Base-by-base conservation (phyloP, 2,888 invertebrate species). In the Papilio gigon region DNA sequence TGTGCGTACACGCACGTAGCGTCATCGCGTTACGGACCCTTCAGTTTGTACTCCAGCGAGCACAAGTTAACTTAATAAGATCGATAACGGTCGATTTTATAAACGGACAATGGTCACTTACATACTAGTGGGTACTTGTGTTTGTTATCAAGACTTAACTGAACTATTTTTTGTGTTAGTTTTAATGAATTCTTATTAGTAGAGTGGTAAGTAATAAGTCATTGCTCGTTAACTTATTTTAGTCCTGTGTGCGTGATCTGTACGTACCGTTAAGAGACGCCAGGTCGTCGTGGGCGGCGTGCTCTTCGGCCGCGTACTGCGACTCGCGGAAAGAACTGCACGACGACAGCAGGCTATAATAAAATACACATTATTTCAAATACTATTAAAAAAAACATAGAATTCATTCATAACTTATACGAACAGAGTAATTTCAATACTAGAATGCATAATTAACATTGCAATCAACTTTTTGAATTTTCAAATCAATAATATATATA, bases 311-410 rank as follows among this genome's bases (percentile, higher is more conserved):
- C 73, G 92, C 92, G 84, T 95, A 95, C 74, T 96, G 95, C 73
- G 96, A 96, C 89, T 96, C 96, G 77, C 96, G 94, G 92, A 97
- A 97, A 64, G 97, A 97, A 87, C 96, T 96, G 94, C 95, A 96
- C 84, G 95, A 96, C 79, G 95, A 96, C 84, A 96, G 92, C 88
- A 96, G 88, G 91, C 95, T 96, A 93, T 44, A 74, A 59, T 25
- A 50, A 50, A 40, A 59, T 20, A 44, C 59, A 64, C 35, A 59
- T 37, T 37, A 66, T 50, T 30, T 33, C 11, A 12, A 58, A 35
- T 27, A 17, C 20, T 44, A 9, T 11, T 50, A 12, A 12, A 27
- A 22, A 8, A 37, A 4, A 20, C 1, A 9, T 44, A 4, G 4
- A 65, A 20, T 61, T 40, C 17, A 50, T 30, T 22, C 27, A 11